phyloP scores from a whole-genome alignment of 1,140 invertebrate genomes.

The Anastatus disparis region DNA sequence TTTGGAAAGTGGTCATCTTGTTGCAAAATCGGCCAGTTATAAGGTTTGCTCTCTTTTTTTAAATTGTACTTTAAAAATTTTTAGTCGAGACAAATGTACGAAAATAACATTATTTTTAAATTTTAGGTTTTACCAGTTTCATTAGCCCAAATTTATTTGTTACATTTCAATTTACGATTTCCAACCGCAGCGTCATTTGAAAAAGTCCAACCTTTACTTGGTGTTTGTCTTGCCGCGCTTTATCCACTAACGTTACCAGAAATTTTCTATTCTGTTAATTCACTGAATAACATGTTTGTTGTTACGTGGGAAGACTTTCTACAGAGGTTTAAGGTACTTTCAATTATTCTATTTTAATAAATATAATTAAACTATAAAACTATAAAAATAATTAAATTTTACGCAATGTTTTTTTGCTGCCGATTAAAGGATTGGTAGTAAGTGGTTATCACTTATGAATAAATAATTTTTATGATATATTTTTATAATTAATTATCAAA shows the following conservation, averaged over 20 bases:
- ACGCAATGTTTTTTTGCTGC: not conserved
- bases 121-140: slow-evolving; percentile 83
- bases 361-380: too few relatives aligned
- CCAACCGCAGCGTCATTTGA: slow-evolving; percentile 91
- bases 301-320: slow-evolving; percentile 91
- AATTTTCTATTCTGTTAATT: slow-evolving; percentile 94
- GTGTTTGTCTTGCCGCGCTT: slow-evolving; percentile 88
- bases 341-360: too few relatives aligned
- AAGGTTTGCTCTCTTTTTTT: slow-evolving; percentile 78
- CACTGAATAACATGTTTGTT: slow-evolving; percentile 79
- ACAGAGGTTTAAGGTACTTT: slow-evolving; percentile 78
- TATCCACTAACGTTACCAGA: slow-evolving; percentile 91
- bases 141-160: slow-evolving; percentile 89
- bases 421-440: slow-evolving; percentile 5
- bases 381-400: not conserved
- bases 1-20: slow-evolving; percentile 91
- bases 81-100: not conserved
- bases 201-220: slow-evolving; percentile 86
- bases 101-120: slow-evolving; percentile 1
- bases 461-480: too few relatives aligned
- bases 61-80: slow-evolving; percentile 5
- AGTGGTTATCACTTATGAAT: not conserved
- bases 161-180: slow-evolving; percentile 94
- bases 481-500: not conserved
- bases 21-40: slow-evolving; percentile 92